Conservation (phyloP, 2,888 invertebrate species). For the Neelides folsomi region DNA sequence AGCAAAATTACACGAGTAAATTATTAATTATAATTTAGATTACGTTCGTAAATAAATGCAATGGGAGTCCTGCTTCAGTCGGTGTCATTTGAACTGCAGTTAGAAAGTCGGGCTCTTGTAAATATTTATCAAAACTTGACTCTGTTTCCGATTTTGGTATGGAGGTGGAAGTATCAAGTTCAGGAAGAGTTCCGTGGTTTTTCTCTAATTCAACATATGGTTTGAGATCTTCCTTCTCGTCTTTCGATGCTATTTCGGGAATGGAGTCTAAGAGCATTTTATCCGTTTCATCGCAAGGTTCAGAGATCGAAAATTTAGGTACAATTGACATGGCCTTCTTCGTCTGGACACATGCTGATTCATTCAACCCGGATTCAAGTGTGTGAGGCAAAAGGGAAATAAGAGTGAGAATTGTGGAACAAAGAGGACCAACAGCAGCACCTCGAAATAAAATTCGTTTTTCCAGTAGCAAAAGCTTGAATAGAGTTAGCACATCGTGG, state of each 20-base stretch:
- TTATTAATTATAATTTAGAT: conserved; percentile 1
- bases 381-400: conserved; percentile 81
- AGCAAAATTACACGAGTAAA: too few species aligned
- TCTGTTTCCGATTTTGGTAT: conserved; percentile 14
- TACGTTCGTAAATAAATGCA: conserved; percentile 69
- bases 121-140: conserved; percentile 9
- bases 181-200: neutral
- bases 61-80: conserved; percentile 71
- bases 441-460: conserved; percentile 81
- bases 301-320: conserved; percentile 44
- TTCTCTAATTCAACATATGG: neutral
- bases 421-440: conserved; percentile 79
- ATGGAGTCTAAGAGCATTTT: neutral
- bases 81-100: conserved; percentile 50
- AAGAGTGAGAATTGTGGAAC: conserved; percentile 71
- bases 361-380: conserved; percentile 67
- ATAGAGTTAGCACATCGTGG: conserved; percentile 80
- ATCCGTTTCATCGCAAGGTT: neutral
- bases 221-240: conserved; percentile 5
- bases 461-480: conserved; percentile 81
- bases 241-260: neutral
- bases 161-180: conserved; percentile 5
- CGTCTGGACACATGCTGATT: conserved; percentile 65
- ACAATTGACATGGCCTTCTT: conserved; percentile 59
- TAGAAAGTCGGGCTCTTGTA: conserved; percentile 29